These are phyloP conservation scores for Lutjanus campechanus DNA, from an alignment of 2,797 vertebrate species.

Conservation along the genomic window DNA sequence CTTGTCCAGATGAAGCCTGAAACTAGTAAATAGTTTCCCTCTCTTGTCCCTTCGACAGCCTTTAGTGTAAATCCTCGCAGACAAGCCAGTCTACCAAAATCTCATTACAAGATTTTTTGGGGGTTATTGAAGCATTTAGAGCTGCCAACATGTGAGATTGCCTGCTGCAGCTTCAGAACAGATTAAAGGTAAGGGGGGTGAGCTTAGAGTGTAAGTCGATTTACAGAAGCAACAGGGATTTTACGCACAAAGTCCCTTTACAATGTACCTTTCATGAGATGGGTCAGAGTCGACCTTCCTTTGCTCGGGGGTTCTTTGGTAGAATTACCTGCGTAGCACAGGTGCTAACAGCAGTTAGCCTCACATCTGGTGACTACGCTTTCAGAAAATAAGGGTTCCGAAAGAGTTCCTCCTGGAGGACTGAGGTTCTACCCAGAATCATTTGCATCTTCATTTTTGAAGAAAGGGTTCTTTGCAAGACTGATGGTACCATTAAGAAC, in stretches of 20 bases:
- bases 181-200: constrained; percentile 5
- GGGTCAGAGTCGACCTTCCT: background rate
- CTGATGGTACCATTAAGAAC: no score
- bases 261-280: constrained; percentile 23
- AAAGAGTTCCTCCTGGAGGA: no score
- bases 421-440: no score
- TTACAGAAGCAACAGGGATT: constrained; percentile 18
- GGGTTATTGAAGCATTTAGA: background rate
- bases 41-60: background rate
- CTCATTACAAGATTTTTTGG: constrained; percentile 9
- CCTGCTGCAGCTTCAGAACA: background rate
- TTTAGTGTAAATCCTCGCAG: background rate
- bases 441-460: no score
- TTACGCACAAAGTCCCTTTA: background rate
- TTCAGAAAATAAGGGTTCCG: no score
- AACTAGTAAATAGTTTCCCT: background rate
- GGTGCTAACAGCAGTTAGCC: background rate
- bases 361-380: background rate
- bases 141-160: background rate
- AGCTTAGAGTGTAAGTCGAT: constrained; percentile 14
- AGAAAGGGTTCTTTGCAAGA: no score
- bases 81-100: constrained; percentile 6
- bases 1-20: background rate
- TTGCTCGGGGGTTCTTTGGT: background rate
- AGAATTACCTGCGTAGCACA: background rate